Evolutionary conservation across 2,113 vertebrate genomes (phyloP), one percentile per base, ranked within the genome.

Genomic region (Malaclemys terrapin): DNA sequence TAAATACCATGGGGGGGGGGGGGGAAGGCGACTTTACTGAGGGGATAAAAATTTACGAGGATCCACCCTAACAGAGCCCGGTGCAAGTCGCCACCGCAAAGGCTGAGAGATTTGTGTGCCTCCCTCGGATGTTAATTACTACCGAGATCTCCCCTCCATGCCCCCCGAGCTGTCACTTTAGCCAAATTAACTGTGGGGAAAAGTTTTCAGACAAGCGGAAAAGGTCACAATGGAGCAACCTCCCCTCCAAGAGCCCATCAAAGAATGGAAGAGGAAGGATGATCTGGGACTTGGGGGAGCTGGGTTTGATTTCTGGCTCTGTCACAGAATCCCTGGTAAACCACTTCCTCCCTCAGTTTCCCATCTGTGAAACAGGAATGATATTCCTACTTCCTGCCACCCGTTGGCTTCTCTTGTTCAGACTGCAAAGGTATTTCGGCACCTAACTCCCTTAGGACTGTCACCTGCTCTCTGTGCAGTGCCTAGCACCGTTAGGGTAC

Each of bases 1-100:
- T 25, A 50, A 97, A 95, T 25, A 49, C 93, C 80, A n/a, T 85
- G 80, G 1, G 24, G 24, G 22, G 72, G n/a, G n/a, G n/a, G 42
- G 22, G 42, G 9, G 47, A 84, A 85, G 72, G 85, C 80, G 4
- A 25, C 84, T 95, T 92, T 57, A 7, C 52, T 47, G 93, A 6
- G 1, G 4, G 79, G 80, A 84, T 10, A 89, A 49, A 49, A 53
- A 94, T 94, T 95, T 27, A 80, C 0, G 82, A 84, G 76, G 84
- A 1, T 50, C 89, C 54, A 20, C 62, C 93, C 56, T 38, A 4
- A 12, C 45, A 85, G 89, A 96, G 84, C 17, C 3, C 0, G 1
- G 4, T 0, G 2, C 1, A 25, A 69, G 53, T 24, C 9, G 0
- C 54, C 4, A 54, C 52, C 8, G 10, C 57, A 8, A 10, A 19